Percentiles rank a stretch among this genome's conserved stretches.
These are phyloP conservation scores for Symphodus melops DNA, from an alignment of 2,113 vertebrate species.

Conservation along the genomic window DNA sequence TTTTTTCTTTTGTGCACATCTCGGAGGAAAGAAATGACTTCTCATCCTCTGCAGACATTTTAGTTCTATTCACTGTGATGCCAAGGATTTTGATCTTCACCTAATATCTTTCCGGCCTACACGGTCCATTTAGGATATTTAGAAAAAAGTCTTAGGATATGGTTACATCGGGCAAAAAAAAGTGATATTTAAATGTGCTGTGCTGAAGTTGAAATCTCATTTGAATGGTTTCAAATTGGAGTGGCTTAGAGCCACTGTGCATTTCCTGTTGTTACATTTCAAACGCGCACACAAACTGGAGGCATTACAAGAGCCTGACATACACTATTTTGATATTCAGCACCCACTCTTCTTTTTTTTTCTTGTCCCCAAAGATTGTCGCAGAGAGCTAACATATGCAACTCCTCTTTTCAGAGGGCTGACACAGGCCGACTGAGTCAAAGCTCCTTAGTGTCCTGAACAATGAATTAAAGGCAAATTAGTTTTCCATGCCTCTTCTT, in stretches of 20 bases:
- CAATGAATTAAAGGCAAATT: constrained; percentile 40
- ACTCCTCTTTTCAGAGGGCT: constrained; percentile 6
- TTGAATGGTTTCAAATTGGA: background rate
- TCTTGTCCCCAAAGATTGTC: background rate
- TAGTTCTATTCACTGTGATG: constrained; percentile 10
- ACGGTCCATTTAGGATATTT: constrained; percentile 23
- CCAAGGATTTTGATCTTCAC: constrained; percentile 49
- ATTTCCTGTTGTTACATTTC: background rate
- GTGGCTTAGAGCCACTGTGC: background rate
- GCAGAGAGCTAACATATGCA: constrained; percentile 35
- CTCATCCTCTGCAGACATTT: constrained; percentile 31
- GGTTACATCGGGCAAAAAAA: background rate
- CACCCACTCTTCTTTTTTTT: constrained; percentile 17
- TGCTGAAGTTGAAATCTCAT: background rate
- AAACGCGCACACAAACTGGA: background rate
- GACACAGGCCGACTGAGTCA: constrained; percentile 16
- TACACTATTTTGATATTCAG: constrained; percentile 4
- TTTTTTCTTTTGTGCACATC: constrained; percentile 23
- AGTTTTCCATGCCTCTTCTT: constrained; percentile 25
- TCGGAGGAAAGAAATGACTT: constrained; percentile 37
- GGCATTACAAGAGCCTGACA: background rate
- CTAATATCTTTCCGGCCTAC: constrained; percentile 30
- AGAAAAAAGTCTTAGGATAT: constrained; percentile 14
- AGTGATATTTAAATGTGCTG: background rate
- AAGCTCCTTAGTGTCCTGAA: constrained; percentile 32